phyloP scores from a whole-genome alignment of 1,140 invertebrate species.

The Chymomyza costata region DNA sequence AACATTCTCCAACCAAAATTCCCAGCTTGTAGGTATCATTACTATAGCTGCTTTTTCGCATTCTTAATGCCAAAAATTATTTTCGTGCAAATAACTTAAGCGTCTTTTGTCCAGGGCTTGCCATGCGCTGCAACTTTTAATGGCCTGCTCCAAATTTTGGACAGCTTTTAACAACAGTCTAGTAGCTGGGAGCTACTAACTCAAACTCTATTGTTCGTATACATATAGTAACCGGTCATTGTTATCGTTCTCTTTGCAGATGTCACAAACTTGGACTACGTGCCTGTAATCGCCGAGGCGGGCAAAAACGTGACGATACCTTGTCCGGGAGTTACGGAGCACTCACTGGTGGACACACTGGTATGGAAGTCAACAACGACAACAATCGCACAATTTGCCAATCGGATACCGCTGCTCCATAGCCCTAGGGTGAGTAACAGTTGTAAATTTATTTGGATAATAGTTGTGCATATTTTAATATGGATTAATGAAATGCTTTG shows the following conservation, averaged over 20 bases:
- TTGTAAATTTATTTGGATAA: too few species aligned
- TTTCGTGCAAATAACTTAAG: constrained; percentile 37
- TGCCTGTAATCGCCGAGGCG: constrained; percentile 79
- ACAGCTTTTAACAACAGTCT: constrained; percentile 11
- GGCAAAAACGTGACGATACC: constrained; percentile 80
- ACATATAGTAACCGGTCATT: too few species aligned
- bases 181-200: too few species aligned
- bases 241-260: too few species aligned
- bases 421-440: constrained; percentile 70
- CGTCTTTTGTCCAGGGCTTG: constrained; percentile 23
- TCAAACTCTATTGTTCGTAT: too few species aligned
- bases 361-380: constrained; percentile 78
- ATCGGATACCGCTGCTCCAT: constrained; percentile 71
- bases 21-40: too few species aligned
- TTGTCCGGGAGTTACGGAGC: constrained; percentile 81
- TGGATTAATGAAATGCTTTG: too few species aligned
- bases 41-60: constrained; percentile 13
- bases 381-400: constrained; percentile 74
- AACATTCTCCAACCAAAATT: constrained; percentile 31
- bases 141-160: constrained; percentile 40
- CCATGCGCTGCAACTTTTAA: constrained; percentile 37
- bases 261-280: constrained; percentile 77
- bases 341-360: constrained; percentile 79
- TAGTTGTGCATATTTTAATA: too few species aligned
- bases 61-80: constrained; percentile 26